phyloP scores from a whole-genome alignment of 2,113 vertebrate genomes.

The Ctenodactylus gundi region DNA sequence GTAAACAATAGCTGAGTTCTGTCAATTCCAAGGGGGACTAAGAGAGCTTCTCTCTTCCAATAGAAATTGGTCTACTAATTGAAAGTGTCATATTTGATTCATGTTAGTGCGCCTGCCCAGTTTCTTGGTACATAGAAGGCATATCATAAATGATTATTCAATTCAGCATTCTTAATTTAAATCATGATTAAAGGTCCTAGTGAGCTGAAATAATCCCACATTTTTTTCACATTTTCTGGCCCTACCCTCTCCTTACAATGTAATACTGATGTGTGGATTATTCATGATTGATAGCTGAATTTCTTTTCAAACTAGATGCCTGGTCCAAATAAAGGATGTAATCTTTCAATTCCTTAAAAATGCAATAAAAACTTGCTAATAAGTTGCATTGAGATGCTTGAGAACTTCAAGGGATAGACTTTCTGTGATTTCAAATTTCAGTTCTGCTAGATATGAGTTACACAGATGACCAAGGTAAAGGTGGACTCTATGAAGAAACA shows the following conservation, averaged over 20 bases:
- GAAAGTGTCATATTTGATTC: background rate
- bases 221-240: slow-evolving; percentile 20
- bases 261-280: background rate
- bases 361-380: slow-evolving; percentile 60
- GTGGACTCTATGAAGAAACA: background rate
- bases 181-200: background rate
- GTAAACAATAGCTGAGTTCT: background rate
- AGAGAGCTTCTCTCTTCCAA: background rate
- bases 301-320: slow-evolving; percentile 34
- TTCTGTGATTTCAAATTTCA: slow-evolving; percentile 31
- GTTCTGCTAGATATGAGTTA: background rate
- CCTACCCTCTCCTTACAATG: background rate
- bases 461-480: background rate
- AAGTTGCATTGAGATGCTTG: slow-evolving; percentile 28
- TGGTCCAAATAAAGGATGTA: slow-evolving; percentile 53
- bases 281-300: slow-evolving; percentile 23
- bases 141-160: background rate
- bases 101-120: background rate
- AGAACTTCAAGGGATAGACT: background rate
- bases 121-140: background rate
- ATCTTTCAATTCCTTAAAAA: slow-evolving; percentile 59
- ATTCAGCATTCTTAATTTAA: slow-evolving; percentile 23
- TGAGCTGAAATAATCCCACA: background rate
- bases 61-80: background rate
- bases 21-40: background rate